These are phyloP conservation scores for Trididemnum clinides DNA, from an alignment of 23 tunicate species.

Conservation along the genomic window DNA sequence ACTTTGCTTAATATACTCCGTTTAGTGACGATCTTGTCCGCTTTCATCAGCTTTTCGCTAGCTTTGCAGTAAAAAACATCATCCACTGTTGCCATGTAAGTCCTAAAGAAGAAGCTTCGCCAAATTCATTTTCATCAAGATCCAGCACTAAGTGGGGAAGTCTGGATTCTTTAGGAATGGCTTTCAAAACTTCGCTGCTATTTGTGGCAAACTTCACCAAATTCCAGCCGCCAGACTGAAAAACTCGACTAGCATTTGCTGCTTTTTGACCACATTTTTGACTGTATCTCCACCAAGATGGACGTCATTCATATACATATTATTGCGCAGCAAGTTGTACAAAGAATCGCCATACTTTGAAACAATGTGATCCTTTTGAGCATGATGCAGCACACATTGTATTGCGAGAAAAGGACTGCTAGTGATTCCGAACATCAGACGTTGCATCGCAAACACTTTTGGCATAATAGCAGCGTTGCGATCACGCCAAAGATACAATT, in stretches of 20 bases:
- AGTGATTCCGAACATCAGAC: too few species aligned
- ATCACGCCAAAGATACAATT: too few species aligned
- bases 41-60: neutral
- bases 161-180: neutral
- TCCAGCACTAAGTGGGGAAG: neutral
- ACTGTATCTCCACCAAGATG: too few species aligned
- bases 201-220: neutral
- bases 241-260: neutral
- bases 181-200: neutral
- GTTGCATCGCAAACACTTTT: too few species aligned
- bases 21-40: neutral
- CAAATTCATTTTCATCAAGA: neutral
- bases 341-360: neutral
- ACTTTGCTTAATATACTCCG: neutral
- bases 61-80: conserved; percentile 6
- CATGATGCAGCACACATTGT: neutral
- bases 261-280: too few species aligned
- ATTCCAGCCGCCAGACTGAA: neutral
- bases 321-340: neutral
- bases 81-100: neutral
- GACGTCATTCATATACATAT: conserved; percentile 3
- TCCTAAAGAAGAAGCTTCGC: neutral
- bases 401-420: neutral
- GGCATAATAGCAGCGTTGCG: too few species aligned
- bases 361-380: neutral